Conservation (phyloP, 2,888 invertebrate species). For the Ormyrus labotus region DNA sequence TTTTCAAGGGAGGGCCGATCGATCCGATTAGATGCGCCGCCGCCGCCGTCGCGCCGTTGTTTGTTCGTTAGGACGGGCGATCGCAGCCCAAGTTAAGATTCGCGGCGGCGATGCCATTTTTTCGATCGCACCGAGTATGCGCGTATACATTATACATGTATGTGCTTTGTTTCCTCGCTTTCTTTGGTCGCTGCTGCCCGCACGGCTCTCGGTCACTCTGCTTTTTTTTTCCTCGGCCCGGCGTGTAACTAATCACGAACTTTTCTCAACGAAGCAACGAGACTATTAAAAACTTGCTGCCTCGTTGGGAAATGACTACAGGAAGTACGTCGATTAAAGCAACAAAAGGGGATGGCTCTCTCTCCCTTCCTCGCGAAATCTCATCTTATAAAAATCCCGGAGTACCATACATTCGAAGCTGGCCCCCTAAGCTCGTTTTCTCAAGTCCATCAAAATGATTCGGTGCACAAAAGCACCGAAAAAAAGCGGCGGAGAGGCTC, state of each 20-base stretch:
- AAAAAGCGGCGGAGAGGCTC: not conserved
- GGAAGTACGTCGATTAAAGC: no score
- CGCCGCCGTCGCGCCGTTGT: not conserved
- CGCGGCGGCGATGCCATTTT: conserved; percentile 20
- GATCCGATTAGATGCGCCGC: conserved; percentile 22
- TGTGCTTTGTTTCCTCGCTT: conserved; percentile 4
- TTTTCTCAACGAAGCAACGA: no score
- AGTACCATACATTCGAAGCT: no score
- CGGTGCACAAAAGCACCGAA: conserved; percentile 27
- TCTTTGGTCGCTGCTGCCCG: conserved; percentile 11
- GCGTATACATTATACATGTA: conserved; percentile 12
- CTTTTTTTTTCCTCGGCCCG: no score
- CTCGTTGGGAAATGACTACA: no score
- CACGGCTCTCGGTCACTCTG: no score
- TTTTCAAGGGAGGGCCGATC: not conserved
- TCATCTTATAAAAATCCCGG: not conserved
- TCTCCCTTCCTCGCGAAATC: not conserved
- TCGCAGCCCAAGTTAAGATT: conserved; percentile 33
- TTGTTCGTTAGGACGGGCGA: not conserved
- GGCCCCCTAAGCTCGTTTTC: not conserved
- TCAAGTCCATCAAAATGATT: conserved; percentile 4
- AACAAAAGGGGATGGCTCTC: no score
- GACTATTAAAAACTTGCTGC: no score
- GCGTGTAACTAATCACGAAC: no score
- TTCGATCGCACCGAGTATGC: not conserved